These are phyloP conservation scores for Apamea monoglypha DNA, from an alignment of 2,888 invertebrate genomes.

Conservation along the genomic window DNA sequence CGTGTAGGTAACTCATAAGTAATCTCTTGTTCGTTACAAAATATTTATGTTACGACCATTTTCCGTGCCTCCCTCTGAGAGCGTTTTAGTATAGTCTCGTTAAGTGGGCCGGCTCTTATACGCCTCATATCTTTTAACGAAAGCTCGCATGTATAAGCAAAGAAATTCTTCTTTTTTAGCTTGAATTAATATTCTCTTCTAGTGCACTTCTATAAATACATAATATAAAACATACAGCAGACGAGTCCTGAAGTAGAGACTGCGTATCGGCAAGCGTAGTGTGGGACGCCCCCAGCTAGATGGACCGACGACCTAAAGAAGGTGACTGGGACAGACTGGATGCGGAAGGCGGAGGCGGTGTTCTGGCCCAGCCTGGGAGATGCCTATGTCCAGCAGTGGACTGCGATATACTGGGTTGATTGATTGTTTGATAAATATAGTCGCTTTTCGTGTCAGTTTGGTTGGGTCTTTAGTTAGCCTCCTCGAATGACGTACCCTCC, in stretches of 20 bases:
- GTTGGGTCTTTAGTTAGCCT: background rate
- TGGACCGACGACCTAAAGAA: too few species aligned
- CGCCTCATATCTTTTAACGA: slow-evolving; percentile 37
- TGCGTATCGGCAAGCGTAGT: too few species aligned
- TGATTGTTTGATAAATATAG: background rate
- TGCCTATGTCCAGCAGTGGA: too few species aligned
- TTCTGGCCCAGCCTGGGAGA: too few species aligned
- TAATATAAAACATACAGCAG: too few species aligned
- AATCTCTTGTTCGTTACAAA: slow-evolving; percentile 36
- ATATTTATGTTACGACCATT: slow-evolving; percentile 47
- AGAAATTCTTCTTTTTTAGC: background rate
- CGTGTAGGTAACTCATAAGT: slow-evolving; percentile 10
- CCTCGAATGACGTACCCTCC: too few species aligned
- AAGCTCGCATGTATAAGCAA: slow-evolving; percentile 1
- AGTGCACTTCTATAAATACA: background rate
- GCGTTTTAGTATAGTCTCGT: slow-evolving; percentile 31
- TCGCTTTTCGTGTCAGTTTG: background rate
- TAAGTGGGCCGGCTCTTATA: slow-evolving; percentile 36
- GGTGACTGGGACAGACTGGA: too few species aligned
- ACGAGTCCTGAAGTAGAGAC: too few species aligned
- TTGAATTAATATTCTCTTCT: background rate
- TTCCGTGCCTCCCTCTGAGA: slow-evolving; percentile 24
- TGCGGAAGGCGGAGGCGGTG: too few species aligned
- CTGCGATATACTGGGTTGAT: too few species aligned
- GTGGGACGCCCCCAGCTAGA: too few species aligned